Conservation (phyloP, 2,888 invertebrate genomes). For the Pogonocherus hispidulus region DNA sequence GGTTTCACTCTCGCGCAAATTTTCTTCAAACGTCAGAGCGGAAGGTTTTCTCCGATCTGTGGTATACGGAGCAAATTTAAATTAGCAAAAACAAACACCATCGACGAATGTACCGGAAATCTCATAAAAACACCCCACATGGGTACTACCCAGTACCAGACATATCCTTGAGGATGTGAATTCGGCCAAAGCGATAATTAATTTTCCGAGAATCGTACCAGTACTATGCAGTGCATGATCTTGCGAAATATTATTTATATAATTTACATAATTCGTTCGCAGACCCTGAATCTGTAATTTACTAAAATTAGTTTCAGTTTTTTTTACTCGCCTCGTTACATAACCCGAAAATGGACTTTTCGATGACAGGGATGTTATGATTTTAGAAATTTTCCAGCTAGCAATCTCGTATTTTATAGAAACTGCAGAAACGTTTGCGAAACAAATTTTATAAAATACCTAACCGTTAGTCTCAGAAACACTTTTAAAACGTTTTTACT, state of each 20-base stretch:
- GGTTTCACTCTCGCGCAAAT: too few species aligned
- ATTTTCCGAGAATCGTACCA: slow-evolving; percentile 23
- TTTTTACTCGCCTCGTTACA: background rate
- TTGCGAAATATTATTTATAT: slow-evolving; percentile 4
- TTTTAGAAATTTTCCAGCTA: background rate
- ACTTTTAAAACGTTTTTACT: too few species aligned
- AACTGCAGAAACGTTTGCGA: too few species aligned
- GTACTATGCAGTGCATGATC: slow-evolving; percentile 22
- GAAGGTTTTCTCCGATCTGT: too few species aligned
- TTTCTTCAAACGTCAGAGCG: too few species aligned
- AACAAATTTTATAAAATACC: too few species aligned
- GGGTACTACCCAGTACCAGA: slow-evolving; percentile 7
- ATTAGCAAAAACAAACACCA: background rate
- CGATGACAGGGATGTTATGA: background rate
- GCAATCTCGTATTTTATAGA: too few species aligned
- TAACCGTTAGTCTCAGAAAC: too few species aligned
- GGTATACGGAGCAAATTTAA: background rate
- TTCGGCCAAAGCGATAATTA: slow-evolving; percentile 8
- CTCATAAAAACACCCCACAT: slow-evolving; percentile 3
- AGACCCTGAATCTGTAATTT: slow-evolving; percentile 18
- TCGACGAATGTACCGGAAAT: background rate
- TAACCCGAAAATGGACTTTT: background rate
- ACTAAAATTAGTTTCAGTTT: slow-evolving; percentile 22
- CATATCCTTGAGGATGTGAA: slow-evolving; percentile 29
- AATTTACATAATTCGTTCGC: background rate